Conservation (phyloP, 2,888 invertebrate genomes). For the Fragum fragum region DNA sequence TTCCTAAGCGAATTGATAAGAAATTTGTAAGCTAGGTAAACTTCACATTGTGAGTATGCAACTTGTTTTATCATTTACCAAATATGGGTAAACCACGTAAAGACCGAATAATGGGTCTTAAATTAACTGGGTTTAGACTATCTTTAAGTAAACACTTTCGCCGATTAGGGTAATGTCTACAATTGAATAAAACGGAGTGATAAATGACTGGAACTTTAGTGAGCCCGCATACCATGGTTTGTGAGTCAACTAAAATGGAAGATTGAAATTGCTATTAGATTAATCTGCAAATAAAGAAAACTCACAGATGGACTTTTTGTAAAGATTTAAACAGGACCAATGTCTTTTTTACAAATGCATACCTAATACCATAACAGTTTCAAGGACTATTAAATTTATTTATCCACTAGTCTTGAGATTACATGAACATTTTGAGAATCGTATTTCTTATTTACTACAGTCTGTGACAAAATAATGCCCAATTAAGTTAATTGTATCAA, state of each 20-base stretch:
- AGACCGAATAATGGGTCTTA: conserved; percentile 41
- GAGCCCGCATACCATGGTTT: conserved; percentile 41
- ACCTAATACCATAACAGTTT: too few relatives aligned
- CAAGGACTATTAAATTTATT: too few relatives aligned
- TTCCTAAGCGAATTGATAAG: conserved; percentile 16
- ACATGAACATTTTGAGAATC: too few relatives aligned
- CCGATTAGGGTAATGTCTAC: conserved; percentile 40
- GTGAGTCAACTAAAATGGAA: conserved; percentile 1
- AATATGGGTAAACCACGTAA: conserved; percentile 46
- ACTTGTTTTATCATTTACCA: conserved; percentile 51
- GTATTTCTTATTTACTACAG: too few relatives aligned
- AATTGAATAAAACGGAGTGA: conserved; percentile 34
- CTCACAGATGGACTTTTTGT: background rate
- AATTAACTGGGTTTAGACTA: conserved; percentile 41
- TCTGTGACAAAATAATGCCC: too few relatives aligned
- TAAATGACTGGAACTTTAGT: conserved; percentile 40
- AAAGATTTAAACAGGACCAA: background rate
- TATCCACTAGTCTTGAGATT: too few relatives aligned
- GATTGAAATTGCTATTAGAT: background rate
- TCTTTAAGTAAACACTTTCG: conserved; percentile 51
- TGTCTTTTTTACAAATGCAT: too few relatives aligned
- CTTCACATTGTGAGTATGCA: conserved; percentile 16
- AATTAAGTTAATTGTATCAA: too few relatives aligned
- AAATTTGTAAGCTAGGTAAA: background rate
- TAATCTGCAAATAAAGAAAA: background rate